phyloP scores from a whole-genome alignment of 1,140 invertebrate species.

The Procambarus virginalis region DNA sequence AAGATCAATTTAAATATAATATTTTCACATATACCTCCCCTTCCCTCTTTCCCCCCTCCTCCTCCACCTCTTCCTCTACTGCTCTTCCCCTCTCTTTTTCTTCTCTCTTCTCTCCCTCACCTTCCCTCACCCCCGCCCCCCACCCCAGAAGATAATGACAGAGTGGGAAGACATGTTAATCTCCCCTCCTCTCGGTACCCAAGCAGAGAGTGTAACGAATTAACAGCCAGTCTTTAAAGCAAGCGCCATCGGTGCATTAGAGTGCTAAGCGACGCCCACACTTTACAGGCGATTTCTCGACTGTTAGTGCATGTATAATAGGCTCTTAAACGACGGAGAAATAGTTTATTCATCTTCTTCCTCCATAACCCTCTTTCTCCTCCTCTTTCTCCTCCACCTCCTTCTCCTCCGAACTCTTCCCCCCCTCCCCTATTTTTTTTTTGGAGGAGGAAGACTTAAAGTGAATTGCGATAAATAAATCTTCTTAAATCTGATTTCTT shows the following conservation, averaged over 20 bases:
- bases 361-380: neutral
- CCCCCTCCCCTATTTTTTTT: too few species aligned
- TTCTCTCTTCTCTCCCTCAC: neutral
- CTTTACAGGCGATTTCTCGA: constrained; percentile 36
- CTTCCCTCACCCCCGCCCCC: neutral
- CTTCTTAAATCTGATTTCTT: too few species aligned
- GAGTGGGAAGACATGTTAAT: constrained; percentile 47
- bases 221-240: constrained; percentile 22
- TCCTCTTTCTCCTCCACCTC: neutral
- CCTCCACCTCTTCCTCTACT: neutral
- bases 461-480: too few species aligned
- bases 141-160: constrained; percentile 12
- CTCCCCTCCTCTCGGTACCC: constrained; percentile 23
- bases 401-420: too few species aligned
- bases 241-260: constrained; percentile 17
- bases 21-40: neutral
- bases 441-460: too few species aligned
- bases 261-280: constrained; percentile 20
- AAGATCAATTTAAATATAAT: too few species aligned
- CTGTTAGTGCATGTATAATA: constrained; percentile 18
- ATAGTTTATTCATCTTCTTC: neutral
- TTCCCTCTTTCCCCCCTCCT: neutral
- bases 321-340: neutral
- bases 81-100: neutral
- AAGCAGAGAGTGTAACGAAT: constrained; percentile 30